Conservation (phyloP, 1,140 invertebrate genomes). For the Saccostrea glomerata region DNA sequence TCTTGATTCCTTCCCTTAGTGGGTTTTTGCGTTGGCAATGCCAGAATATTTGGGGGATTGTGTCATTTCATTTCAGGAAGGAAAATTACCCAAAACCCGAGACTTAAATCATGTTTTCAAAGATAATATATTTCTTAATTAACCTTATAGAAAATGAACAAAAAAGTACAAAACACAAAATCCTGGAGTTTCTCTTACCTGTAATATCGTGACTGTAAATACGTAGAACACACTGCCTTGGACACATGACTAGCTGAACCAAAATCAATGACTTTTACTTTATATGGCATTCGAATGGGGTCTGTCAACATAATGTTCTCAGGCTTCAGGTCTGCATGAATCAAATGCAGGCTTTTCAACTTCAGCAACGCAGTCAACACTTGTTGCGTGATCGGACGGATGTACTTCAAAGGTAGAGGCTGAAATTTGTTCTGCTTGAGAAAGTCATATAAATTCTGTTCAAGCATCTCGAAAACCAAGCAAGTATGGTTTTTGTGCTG, state of each 20-base stretch:
- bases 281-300: constrained; percentile 96
- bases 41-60: too few species aligned
- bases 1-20: too few species aligned
- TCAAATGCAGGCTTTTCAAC: constrained; percentile 98
- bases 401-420: constrained; percentile 97
- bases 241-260: constrained; percentile 99
- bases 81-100: too few species aligned
- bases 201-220: constrained; percentile 99
- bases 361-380: constrained; percentile 98
- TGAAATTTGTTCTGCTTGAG: constrained; percentile 99
- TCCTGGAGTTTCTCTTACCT: constrained; percentile 77
- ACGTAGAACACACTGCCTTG: constrained; percentile 99
- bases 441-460: constrained; percentile 99
- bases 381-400: constrained; percentile 98
- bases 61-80: too few species aligned
- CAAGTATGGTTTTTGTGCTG: constrained; percentile 99
- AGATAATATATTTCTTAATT: too few species aligned
- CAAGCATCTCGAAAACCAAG: constrained; percentile 99
- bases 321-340: constrained; percentile 99
- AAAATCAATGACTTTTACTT: constrained; percentile 98
- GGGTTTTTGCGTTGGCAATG: too few species aligned
- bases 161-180: too few species aligned
- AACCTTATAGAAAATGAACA: too few species aligned
- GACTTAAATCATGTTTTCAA: too few species aligned
- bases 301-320: constrained; percentile 99